phyloP scores from a whole-genome alignment of 2,888 invertebrate species.

The Ceraclea dissimilis region DNA sequence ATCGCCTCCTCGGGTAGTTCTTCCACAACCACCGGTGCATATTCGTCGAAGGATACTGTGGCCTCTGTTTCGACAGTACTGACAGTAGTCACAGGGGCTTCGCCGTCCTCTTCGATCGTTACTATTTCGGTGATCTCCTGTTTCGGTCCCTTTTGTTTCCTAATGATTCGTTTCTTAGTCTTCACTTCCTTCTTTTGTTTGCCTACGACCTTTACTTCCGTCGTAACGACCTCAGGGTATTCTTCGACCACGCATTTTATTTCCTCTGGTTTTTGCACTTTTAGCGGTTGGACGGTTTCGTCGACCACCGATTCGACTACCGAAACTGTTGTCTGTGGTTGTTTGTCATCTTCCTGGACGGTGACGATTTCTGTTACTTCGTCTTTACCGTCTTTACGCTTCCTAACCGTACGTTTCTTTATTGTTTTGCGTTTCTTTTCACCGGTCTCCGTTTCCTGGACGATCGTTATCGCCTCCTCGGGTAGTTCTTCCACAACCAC shows the following conservation, averaged over 20 bases:
- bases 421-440: conserved; percentile 26
- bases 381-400: conserved; percentile 34
- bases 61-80: conserved; percentile 25
- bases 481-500: conserved; percentile 27
- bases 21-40: not conserved
- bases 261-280: not conserved
- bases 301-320: conserved; percentile 6
- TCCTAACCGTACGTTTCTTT: conserved; percentile 37
- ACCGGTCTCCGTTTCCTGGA: conserved; percentile 30
- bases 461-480: conserved; percentile 23
- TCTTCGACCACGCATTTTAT: conserved; percentile 23
- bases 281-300: not conserved
- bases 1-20: conserved; percentile 26
- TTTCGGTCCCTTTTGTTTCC: conserved; percentile 31
- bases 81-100: conserved; percentile 30
- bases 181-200: conserved; percentile 20
- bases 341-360: conserved; percentile 33
- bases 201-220: not conserved
- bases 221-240: conserved; percentile 9
- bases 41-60: conserved; percentile 5
- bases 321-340: conserved; percentile 30
- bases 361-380: conserved; percentile 35
- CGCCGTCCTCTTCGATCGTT: conserved; percentile 30
- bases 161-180: conserved; percentile 38
- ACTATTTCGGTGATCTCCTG: conserved; percentile 30